Conservation (phyloP, 2,888 invertebrate genomes). For the Hemithea aestivaria region DNA sequence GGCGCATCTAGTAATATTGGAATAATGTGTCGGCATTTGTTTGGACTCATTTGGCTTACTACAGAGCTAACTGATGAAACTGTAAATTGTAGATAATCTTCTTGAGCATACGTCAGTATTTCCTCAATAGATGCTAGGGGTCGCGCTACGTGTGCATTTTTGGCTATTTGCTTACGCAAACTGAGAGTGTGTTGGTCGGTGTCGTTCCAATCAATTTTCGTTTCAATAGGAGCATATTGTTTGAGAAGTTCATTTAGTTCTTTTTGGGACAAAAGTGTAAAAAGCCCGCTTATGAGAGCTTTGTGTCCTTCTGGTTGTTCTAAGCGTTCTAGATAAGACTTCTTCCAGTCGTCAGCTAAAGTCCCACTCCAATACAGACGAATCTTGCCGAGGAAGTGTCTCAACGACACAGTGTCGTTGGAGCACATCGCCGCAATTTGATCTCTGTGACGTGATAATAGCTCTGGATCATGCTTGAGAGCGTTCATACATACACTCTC, state of each 20-base stretch:
- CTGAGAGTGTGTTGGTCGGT: slow-evolving; percentile 39
- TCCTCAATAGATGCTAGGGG: slow-evolving; percentile 43
- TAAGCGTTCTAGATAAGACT: slow-evolving; percentile 34
- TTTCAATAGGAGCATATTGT: slow-evolving; percentile 43
- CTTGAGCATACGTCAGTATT: slow-evolving; percentile 51
- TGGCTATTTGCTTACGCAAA: slow-evolving; percentile 51
- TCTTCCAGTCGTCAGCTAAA: slow-evolving; percentile 40
- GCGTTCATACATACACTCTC: slow-evolving; percentile 51
- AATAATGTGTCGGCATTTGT: slow-evolving; percentile 33
- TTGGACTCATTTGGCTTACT: slow-evolving; percentile 42
- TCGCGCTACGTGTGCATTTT: slow-evolving; percentile 49
- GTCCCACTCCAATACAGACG: slow-evolving; percentile 52
- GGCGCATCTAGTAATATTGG: slow-evolving; percentile 41
- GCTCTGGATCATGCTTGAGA: slow-evolving; percentile 50
- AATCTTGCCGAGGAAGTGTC: slow-evolving; percentile 43
- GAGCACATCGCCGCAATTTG: slow-evolving; percentile 36
- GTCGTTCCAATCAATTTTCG: slow-evolving; percentile 50
- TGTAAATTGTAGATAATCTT: slow-evolving; percentile 56
- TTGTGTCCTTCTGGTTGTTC: slow-evolving; percentile 37
- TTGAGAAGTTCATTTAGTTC: slow-evolving; percentile 37
- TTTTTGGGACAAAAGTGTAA: slow-evolving; percentile 38
- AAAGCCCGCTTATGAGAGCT: slow-evolving; percentile 39
- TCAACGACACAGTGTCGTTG: slow-evolving; percentile 36
- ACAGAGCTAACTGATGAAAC: slow-evolving; percentile 53
- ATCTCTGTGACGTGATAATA: slow-evolving; percentile 38